phyloP scores from a whole-genome alignment of 1,140 invertebrate species.

The Brachionus sp. region DNA sequence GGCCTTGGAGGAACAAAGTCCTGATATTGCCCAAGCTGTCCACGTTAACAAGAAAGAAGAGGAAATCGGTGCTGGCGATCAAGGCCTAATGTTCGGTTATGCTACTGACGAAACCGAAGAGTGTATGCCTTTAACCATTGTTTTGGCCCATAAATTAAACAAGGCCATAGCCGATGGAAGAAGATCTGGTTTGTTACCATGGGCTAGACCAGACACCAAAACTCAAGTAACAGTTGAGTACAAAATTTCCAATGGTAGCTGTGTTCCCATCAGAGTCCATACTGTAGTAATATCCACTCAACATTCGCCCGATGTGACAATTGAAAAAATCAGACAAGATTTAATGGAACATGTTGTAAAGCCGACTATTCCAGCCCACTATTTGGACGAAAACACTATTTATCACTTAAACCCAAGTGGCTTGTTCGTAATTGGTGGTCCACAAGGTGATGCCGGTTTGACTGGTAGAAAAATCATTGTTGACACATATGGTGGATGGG shows the following conservation, averaged over 20 bases:
- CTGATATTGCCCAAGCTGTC: conserved; percentile 93
- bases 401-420: conserved; percentile 97
- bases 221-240: conserved; percentile 72
- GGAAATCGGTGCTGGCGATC: conserved; percentile 97
- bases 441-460: conserved; percentile 87
- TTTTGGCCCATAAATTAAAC: conserved; percentile 88
- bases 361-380: conserved; percentile 82
- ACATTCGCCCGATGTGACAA: conserved; percentile 83
- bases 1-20: conserved; percentile 93
- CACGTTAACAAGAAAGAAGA: conserved; percentile 86
- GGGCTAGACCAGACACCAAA: conserved; percentile 95
- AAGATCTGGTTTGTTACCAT: conserved; percentile 81
- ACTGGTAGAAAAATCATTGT: conserved; percentile 96
- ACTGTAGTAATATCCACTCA: conserved; percentile 94
- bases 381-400: conserved; percentile 82
- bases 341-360: conserved; percentile 88
- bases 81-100: conserved; percentile 68
- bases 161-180: conserved; percentile 84
- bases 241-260: conserved; percentile 65
- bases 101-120: conserved; percentile 90
- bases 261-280: conserved; percentile 86
- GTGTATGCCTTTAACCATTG: conserved; percentile 94
- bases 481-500: conserved; percentile 96
- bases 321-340: conserved; percentile 78
- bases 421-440: conserved; percentile 85